Evolutionary conservation across 1,140 invertebrate species (phyloP).

Genomic region (Drosophila pseudoobscura): DNA sequence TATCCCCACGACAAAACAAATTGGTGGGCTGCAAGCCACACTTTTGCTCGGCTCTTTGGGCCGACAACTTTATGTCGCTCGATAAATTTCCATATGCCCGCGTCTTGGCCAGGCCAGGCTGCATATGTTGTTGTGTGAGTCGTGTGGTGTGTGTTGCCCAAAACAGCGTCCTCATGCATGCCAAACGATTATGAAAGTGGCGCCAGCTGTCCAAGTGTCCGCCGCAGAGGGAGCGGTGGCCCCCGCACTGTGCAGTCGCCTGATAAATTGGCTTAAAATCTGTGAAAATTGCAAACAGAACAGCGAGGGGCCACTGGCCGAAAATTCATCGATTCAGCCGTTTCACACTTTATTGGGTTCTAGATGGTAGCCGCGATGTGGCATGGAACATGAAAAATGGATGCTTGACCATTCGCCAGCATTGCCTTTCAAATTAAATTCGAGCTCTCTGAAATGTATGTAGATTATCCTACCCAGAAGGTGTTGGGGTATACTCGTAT

Average conservation of each 20-base stretch:
- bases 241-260: not conserved
- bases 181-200: constrained; percentile 63
- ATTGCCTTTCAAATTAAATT: constrained; percentile 2
- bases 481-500: not conserved
- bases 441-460: constrained; percentile 3
- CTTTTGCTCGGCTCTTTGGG: too few relatives aligned
- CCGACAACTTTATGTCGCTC: constrained; percentile 21
- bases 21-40: constrained; percentile 51
- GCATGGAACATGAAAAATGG: constrained; percentile 6
- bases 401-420: constrained; percentile 14
- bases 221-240: not conserved
- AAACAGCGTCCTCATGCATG: constrained; percentile 47
- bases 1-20: constrained; percentile 58
- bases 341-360: constrained; percentile 23
- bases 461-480: not conserved
- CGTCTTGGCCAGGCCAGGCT: constrained; percentile 36
- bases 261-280: constrained; percentile 24
- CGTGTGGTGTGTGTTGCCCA: constrained; percentile 10
- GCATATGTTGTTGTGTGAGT: constrained; percentile 27
- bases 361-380: not conserved
- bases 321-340: constrained; percentile 3
- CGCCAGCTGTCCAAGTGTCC: constrained; percentile 23
- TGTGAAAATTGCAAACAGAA: constrained; percentile 5
- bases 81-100: constrained; percentile 62
- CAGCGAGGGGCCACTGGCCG: not conserved